These are phyloP conservation scores for Margaritifera margaritifera DNA, from an alignment of 2,888 invertebrate species.

Conservation along the genomic window DNA sequence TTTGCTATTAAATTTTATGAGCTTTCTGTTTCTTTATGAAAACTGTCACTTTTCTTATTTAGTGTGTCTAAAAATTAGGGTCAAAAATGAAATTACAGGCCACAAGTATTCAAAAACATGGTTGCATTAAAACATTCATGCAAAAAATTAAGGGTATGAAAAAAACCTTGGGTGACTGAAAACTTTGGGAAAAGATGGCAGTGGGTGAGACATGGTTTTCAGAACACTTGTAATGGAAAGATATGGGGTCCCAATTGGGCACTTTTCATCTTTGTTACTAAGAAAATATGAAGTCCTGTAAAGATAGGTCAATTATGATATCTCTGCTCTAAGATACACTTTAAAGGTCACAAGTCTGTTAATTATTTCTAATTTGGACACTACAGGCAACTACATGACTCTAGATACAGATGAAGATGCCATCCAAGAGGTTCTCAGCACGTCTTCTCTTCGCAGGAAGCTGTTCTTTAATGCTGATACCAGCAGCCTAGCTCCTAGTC, in stretches of 20 bases:
- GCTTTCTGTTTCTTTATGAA: too few relatives aligned
- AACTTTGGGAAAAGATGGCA: too few relatives aligned
- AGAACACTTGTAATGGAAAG: constrained; percentile 10
- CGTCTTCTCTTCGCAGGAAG: constrained; percentile 65
- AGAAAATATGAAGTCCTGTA: neutral
- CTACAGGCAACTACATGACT: constrained; percentile 43
- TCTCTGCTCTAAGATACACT: too few relatives aligned
- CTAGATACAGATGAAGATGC: constrained; percentile 43
- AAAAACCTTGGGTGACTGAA: too few relatives aligned
- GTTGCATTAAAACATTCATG: too few relatives aligned
- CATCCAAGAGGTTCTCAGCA: constrained; percentile 57
- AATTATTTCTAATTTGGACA: neutral
- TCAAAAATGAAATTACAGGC: too few relatives aligned
- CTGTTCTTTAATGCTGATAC: constrained; percentile 66
- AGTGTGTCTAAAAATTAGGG: too few relatives aligned
- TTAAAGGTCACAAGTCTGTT: neutral
- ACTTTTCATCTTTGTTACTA: neutral
- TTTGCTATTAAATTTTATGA: too few relatives aligned
- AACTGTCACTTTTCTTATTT: too few relatives aligned
- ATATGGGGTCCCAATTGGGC: neutral
- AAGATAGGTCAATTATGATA: neutral
- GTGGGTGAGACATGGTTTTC: too few relatives aligned
- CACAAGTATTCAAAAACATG: too few relatives aligned
- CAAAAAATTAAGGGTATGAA: too few relatives aligned
- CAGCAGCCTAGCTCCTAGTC: constrained; percentile 54